A percentile compares a stretch with the other conserved stretches of the same genome.
phyloP scores from a whole-genome alignment of 2,113 vertebrate genomes.

The Alces alces region DNA sequence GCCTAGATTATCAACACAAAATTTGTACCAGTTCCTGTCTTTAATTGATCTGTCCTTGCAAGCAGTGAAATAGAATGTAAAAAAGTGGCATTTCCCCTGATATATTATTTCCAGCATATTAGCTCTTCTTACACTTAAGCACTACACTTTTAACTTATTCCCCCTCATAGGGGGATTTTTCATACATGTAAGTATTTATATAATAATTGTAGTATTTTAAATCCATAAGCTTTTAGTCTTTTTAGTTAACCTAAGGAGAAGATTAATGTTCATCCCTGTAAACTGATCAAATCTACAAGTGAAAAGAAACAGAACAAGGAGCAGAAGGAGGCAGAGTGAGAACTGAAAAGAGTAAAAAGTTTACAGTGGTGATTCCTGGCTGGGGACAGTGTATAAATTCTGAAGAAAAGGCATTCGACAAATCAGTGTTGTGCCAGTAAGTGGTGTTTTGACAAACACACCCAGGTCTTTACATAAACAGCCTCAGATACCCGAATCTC shows the following conservation, averaged over 20 bases:
- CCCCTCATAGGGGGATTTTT: not conserved
- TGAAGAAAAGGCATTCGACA: not conserved
- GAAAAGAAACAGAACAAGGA: not conserved
- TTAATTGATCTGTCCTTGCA: not conserved
- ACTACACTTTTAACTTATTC: not conserved
- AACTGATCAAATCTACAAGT: not conserved
- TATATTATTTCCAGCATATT: not conserved
- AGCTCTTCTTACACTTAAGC: not conserved
- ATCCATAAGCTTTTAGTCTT: not conserved
- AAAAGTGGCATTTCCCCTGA: not conserved
- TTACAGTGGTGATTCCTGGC: not conserved
- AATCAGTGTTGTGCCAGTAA: not conserved
- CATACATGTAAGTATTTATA: not conserved
- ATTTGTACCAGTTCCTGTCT: not conserved
- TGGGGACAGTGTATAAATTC: not conserved
- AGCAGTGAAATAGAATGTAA: not conserved
- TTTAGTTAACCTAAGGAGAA: not conserved
- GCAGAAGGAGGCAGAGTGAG: not conserved
- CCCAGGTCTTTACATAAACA: not conserved
- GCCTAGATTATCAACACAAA: not conserved
- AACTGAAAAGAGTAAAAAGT: not conserved
- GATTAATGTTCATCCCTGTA: not conserved
- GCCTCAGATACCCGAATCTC: not conserved
- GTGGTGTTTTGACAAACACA: not conserved
- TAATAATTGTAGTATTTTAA: not conserved